Evolutionary conservation across 1,140 invertebrate genomes (phyloP), one percentile per base, ranked within the genome.

Genomic region (Atta cephalotes): DNA sequence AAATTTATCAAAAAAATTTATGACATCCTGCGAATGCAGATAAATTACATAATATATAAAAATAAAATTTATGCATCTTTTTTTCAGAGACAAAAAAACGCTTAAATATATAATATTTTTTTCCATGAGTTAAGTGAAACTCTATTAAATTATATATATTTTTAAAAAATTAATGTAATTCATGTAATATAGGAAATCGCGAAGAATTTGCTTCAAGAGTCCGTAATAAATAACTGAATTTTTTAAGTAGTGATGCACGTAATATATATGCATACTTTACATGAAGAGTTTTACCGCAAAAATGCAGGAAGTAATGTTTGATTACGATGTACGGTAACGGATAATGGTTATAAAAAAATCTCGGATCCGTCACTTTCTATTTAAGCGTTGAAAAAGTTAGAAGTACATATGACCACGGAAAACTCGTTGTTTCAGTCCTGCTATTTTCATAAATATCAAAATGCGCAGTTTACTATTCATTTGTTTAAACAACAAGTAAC

Each of bases 321-420:
- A 79, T 79, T 53, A 53, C 62, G 21, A 49, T 51, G 25, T 79
- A 49, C 25, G 25, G 39, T 63, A 78, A 63, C 6, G 35, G 18
- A 65, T 78, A 49, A 65, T 28, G 18, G 10, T 39, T 66, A 16
- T 66, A 79, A 66, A 79, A 45, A 79, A 79, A 16, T 78, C 62
- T 66, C 45, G 45, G 12, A 66, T 16, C 18, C 60, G 16, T 49
- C 25, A 66, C 60, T 79, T 66, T 79, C 60, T 65, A 78, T 49
- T 78, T 51, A 65, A 79, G 9, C 56, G 16, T 18, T 62, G 35
- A n/a, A 28, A 72, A 16, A 53, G 21, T 60, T 28, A 4, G 14
- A 16, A 60, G 16, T 62, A 28, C 31, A 25, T 60, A 28, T 35
- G 18, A 45, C 1, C 31, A 39, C 9, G 14, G 74, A 77, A 25